phyloP scores from a whole-genome alignment of 2,797 vertebrate species.

The Fringilla coelebs region DNA sequence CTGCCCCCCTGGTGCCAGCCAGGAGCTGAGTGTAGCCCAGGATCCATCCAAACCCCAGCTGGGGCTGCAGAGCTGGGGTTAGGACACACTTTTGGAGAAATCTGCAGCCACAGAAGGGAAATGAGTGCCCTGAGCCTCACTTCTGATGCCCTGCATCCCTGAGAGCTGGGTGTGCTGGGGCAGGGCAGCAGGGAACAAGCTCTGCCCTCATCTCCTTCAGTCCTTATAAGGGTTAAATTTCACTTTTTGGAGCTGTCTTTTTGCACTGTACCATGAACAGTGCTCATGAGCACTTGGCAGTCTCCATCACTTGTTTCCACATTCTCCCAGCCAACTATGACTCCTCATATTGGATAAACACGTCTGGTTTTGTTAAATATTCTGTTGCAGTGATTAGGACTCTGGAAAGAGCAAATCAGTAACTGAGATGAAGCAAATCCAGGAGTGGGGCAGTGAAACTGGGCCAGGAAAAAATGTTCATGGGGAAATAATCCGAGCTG shows the following conservation, averaged over 20 bases:
- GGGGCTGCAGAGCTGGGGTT: not conserved
- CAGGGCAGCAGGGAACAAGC: not conserved
- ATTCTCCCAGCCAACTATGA: not conserved
- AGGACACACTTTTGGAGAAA: not conserved
- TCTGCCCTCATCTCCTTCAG: not conserved
- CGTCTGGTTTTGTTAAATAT: not conserved
- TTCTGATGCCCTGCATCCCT: not conserved
- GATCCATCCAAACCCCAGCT: not conserved
- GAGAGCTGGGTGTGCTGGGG: not conserved
- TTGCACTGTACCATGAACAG: not conserved
- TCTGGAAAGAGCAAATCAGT: not conserved
- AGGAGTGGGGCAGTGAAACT: not conserved
- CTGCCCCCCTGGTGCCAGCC: not conserved
- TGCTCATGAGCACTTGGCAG: not conserved
- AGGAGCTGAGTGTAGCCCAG: not conserved
- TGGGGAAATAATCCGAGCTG: not conserved
- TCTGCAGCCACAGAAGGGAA: not conserved
- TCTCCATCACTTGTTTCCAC: not conserved
- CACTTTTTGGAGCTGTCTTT: not conserved
- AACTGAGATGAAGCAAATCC: not conserved
- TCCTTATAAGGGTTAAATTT: not conserved
- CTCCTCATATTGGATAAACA: not conserved
- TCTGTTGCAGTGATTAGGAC: not conserved
- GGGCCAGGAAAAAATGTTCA: not conserved
- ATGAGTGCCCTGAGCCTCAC: not conserved